Conservation (phyloP, 2,797 vertebrate species). For the Liasis olivaceus region DNA sequence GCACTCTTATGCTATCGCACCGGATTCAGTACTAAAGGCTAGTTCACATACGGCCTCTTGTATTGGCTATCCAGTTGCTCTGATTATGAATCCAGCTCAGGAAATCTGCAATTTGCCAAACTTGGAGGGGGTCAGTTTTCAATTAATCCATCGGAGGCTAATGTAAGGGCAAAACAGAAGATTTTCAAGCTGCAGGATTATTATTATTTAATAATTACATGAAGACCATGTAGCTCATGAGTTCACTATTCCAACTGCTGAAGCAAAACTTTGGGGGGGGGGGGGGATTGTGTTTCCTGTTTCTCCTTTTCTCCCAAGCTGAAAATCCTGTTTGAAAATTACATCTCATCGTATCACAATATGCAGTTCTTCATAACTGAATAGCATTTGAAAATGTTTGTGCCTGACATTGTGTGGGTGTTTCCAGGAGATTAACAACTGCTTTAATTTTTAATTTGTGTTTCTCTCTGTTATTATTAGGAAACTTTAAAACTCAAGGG, state of each 20-base stretch:
- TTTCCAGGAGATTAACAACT: conserved; percentile 43
- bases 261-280: neutral
- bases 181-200: conserved; percentile 26
- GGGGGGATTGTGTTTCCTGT: neutral
- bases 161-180: conserved; percentile 20
- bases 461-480: conserved; percentile 49
- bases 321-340: conserved; percentile 63
- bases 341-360: conserved; percentile 67
- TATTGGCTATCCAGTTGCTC: neutral
- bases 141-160: neutral
- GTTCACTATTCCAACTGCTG: conserved; percentile 10
- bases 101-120: neutral
- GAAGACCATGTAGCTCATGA: conserved; percentile 44
- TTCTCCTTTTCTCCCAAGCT: conserved; percentile 28
- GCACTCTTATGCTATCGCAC: neutral
- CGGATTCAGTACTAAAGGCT: neutral
- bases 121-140: neutral
- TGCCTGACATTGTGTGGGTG: neutral
- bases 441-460: conserved; percentile 55
- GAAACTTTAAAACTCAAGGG: conserved; percentile 56
- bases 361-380: conserved; percentile 54
- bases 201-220: conserved; percentile 31
- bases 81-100: neutral
- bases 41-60: neutral
- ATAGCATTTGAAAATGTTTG: conserved; percentile 44